Evolutionary conservation across 1,140 invertebrate genomes (phyloP), one percentile per base, ranked within the genome.

Genomic region (Dendroctonus valens): DNA sequence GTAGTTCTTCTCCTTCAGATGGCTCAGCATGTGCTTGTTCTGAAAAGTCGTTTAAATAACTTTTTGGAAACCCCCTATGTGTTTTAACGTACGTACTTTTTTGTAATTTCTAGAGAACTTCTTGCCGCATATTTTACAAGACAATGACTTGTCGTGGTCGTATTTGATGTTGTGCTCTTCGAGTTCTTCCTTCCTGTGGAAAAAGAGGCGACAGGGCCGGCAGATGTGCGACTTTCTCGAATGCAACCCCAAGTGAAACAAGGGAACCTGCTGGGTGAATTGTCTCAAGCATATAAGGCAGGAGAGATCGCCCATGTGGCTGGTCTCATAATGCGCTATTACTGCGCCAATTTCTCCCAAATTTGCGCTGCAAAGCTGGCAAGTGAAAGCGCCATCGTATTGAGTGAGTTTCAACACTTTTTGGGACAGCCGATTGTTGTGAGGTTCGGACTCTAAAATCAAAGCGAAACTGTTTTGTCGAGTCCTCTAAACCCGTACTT

Each of bases 11-110:
- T 66, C 64, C 12, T 66, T 66, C 9, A 66, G 57, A 39, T 66
- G 64, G 15, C 64, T 66, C 8, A 66, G 40, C 64, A 66, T 66
- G 46, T 66, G 64, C 15, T 66, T 66, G 50, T 66, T 66, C 64
- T 66, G 39, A 58, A 64, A 65, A 55, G 14, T 26, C 7, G 50
- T 51, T 51, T 51, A 11, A 51, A 51, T 12, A 51, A 7, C 7
- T 3, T 51, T 51, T 8, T 6, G 5, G 6, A 51, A 51, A 51
- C 2, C 8, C 7, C 39, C 40, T 5, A 38, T 5, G 7, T 3
- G 39, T 57, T 39, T 55, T 41, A n/a, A 12, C n/a, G n/a, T n/a
- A 40, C 15, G 38, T 39, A 66, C 64, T 50, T 66, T 66, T 44
- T 66, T 66, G 41, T 66, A 66, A 12, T 66, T 66, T 38, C 64